Base-by-base conservation (phyloP, 2,888 invertebrate species). In the Spodoptera picta region DNA sequence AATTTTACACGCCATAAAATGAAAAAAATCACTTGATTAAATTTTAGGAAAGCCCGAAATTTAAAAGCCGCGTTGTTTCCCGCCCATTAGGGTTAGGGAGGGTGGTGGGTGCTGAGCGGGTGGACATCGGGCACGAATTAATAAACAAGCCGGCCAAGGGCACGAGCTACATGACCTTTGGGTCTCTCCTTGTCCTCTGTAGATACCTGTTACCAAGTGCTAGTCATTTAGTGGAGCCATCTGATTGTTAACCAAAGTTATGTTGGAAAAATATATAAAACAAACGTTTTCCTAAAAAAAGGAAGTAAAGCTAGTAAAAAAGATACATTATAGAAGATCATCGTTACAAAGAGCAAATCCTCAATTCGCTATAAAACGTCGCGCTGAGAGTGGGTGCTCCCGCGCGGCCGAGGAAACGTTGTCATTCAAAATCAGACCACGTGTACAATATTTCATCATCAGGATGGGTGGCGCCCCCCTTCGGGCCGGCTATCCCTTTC, bases 361-460 rank as follows among this genome's bases (percentile, higher is more conserved):
- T 90, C 90, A 85, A 91, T 90, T 88, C 87, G 86, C 89, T 82
- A 90, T 92, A 92, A 92, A 92, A 88, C 83, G 87, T 94, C 93
- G 93, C 91, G 90, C 80, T 82, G 82, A 83, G 86, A 89, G 88
- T 87, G 86, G 86, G 86, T 85, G 83, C 90, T 86, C 87, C 83
- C 83, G 87, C 83, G 85, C 87, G 89, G 90, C 91, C 93, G 94
- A 95, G 92, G 94, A 95, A 91, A 95, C 95, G 95, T 93, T 95
- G 96, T 96, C 96, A 96, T 96, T 96, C 95, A 95, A 95, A 96
- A 96, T 96, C 96, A 95, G 95, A 96, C 96, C 96, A 96, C 96
- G 96, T 96, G 96, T 95, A 95, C 96, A 95, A 96, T 96, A 96
- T 96, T 96, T 96, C 96, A 96, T 96, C 96, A 95, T 96, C 95